Evolutionary conservation across 2,888 invertebrate species (phyloP).

Genomic region (Phyllotreta striolata): DNA sequence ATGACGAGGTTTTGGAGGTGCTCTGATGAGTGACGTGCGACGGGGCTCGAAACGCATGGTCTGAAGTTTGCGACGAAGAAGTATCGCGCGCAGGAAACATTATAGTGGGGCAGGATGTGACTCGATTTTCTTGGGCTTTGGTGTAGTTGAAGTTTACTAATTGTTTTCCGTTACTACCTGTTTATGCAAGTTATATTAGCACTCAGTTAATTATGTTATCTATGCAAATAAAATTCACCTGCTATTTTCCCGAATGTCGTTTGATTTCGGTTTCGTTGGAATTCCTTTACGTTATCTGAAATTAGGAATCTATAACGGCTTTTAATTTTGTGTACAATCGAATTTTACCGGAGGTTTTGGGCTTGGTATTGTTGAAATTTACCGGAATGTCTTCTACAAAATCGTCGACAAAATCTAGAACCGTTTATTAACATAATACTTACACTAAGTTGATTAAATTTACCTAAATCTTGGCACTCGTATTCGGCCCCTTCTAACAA

Average conservation of each 20-base stretch:
- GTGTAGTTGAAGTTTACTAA: background rate
- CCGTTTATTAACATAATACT: background rate
- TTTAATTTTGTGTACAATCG: too few relatives aligned
- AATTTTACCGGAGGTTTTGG: too few relatives aligned
- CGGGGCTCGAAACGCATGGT: background rate
- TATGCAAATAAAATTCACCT: conserved; percentile 6
- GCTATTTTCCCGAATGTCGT: conserved; percentile 4
- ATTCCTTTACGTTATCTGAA: too few relatives aligned
- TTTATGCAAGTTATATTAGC: background rate
- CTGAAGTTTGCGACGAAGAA: background rate
- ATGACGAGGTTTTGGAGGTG: background rate
- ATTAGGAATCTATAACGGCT: too few relatives aligned
- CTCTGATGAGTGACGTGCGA: background rate
- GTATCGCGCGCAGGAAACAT: background rate
- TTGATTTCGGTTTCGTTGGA: background rate
- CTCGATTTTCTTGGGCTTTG: background rate
- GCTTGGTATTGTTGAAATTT: too few relatives aligned
- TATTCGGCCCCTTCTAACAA: background rate
- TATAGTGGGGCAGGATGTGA: conserved; percentile 4
- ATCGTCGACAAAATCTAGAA: background rate
- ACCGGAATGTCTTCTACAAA: background rate
- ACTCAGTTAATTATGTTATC: background rate
- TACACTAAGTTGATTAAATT: background rate
- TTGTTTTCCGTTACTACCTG: background rate
- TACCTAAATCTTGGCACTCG: background rate